phyloP scores from a whole-genome alignment of 2,797 vertebrate species.

The Squalus acanthias region DNA sequence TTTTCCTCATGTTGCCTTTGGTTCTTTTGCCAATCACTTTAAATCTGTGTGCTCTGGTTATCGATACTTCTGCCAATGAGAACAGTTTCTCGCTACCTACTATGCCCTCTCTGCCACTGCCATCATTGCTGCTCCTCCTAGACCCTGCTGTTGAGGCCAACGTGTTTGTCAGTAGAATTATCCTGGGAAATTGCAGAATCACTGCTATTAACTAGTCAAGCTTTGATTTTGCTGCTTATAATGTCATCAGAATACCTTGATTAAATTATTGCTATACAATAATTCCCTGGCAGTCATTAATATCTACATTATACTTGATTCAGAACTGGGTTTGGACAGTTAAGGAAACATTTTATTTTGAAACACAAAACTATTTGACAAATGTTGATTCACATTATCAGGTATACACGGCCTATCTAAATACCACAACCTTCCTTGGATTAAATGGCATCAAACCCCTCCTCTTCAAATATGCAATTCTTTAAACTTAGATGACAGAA shows the following conservation, averaged over 20 bases:
- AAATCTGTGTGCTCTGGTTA: no score
- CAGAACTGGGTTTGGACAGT: background rate
- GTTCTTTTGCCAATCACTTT: no score
- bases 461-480: background rate
- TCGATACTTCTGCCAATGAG: no score
- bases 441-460: background rate
- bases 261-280: background rate
- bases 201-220: background rate
- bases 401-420: background rate
- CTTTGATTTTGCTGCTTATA: background rate
- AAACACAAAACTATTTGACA: background rate
- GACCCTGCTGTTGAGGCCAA: no score
- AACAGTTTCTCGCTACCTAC: no score
- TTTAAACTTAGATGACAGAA: background rate
- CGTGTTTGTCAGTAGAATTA: no score
- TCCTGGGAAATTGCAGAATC: no score
- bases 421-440: background rate
- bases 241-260: background rate
- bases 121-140: no score
- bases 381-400: background rate
- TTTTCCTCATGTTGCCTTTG: no score
- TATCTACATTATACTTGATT: background rate
- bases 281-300: no score
- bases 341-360: background rate
- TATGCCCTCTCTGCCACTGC: no score